These are phyloP conservation scores for Pelecanus crispus DNA, from an alignment of 2,113 vertebrate genomes.

Conservation along the genomic window DNA sequence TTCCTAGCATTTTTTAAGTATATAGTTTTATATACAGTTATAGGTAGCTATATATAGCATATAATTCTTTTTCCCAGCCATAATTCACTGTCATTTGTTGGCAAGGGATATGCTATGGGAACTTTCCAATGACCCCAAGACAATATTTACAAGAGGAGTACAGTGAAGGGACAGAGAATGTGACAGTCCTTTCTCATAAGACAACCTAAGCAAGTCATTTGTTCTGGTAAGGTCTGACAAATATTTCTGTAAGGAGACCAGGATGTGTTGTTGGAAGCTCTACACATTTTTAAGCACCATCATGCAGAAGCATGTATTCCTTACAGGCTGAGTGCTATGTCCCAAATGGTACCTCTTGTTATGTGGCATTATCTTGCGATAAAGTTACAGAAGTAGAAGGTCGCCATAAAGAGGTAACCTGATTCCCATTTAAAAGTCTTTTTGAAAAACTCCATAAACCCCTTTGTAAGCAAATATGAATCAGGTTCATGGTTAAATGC, in stretches of 20 bases:
- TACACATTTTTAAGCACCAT: background rate
- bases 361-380: background rate
- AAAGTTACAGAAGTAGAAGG: background rate
- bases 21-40: background rate
- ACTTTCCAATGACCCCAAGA: background rate
- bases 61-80: background rate
- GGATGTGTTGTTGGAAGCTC: background rate
- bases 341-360: background rate
- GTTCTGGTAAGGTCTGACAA: background rate
- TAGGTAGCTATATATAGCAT: background rate
- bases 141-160: background rate
- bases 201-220: background rate
- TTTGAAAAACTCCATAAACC: background rate
- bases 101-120: background rate
- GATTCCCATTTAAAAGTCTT: background rate
- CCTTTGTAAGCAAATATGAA: conserved; percentile 28
- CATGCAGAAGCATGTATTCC: background rate
- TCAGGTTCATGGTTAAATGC: background rate
- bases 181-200: background rate
- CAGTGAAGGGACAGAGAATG: background rate
- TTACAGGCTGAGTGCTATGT: accelerated
- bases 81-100: background rate
- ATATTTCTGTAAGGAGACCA: background rate
- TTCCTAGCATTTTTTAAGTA: background rate
- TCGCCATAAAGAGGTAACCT: background rate